Base-by-base conservation (phyloP, 2,888 invertebrate species). In the Mythimna ferrago region DNA sequence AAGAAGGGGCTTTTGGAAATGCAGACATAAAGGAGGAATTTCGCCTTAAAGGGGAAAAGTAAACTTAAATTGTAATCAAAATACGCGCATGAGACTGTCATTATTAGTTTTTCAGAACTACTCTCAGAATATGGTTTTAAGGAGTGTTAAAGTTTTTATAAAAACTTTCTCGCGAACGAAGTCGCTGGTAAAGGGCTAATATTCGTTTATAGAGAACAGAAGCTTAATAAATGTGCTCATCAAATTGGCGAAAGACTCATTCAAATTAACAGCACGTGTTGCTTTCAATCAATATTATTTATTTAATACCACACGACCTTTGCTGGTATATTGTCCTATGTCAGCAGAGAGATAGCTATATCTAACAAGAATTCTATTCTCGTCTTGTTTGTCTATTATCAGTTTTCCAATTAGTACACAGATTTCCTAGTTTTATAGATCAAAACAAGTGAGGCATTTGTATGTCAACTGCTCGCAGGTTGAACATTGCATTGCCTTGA, bases 401-500 rank as follows among this genome's bases (percentile, higher is more conserved):
- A 70, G 64, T 69, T 65, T 74, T 74, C 65, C 58, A 76, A 73
- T 79, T 66, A 68, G 65, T 71, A 71, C 38, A 73, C 65, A 71
- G 72, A 64, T 76, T 71, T 72, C 65, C 65, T 74, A 72, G 71
- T 64, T 76, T 72, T 67, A 51, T 62, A 80, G 64, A 76, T 78
- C 71, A 73, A 78, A 82, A 78, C 81, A 76, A 77, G 57, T 68
- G 54, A 58, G 69, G 67, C 65, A 84, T 85, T 85, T 81, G 80
- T 86, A 83, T 79, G 79, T 82, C 83, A 81, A 70, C 51, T 80
- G 66, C 77, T 81, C 71, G 77, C 73, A 80, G 76, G 78, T 68
- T 80, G 68, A 19, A 48, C 69, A 68, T 53, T 53, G 48, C 73
- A 71, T 88, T 71, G 72, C 91, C 90, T 90, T 89, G 90, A 87